A percentile compares a stretch with the other conserved stretches of the same genome.
phyloP scores from a whole-genome alignment of 2,113 vertebrate species.

The Pelusios castaneus region DNA sequence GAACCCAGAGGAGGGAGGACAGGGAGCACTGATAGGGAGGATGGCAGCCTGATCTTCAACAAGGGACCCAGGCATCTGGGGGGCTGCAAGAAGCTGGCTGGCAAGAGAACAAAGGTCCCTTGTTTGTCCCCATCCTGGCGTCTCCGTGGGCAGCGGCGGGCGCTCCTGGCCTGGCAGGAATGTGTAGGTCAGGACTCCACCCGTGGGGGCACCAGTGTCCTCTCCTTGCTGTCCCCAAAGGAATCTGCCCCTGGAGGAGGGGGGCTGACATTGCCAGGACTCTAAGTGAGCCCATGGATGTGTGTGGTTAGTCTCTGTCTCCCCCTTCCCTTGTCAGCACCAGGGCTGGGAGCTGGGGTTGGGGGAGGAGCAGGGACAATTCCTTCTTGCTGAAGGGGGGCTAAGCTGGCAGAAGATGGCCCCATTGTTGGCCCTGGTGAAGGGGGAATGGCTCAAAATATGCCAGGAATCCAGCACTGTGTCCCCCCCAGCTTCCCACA shows the following conservation, averaged over 20 bases:
- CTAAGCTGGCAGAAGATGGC: not conserved
- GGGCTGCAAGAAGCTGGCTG: not conserved
- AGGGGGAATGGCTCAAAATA: not conserved
- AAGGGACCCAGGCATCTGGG: not conserved
- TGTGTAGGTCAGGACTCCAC: not conserved
- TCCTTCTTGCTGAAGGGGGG: not conserved
- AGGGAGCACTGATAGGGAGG: not conserved
- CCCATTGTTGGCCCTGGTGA: not conserved
- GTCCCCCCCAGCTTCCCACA: no score
- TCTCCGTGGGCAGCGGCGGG: not conserved
- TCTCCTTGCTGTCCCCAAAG: not conserved
- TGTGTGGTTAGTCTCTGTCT: not conserved
- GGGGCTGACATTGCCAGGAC: not conserved
- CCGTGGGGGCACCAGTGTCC: not conserved
- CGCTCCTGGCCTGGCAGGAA: not conserved
- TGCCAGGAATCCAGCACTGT: not conserved
- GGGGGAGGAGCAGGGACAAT: not conserved
- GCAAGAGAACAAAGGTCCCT: not conserved
- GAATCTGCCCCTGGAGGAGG: not conserved
- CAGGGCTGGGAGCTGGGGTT: not conserved
- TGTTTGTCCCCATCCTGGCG: not conserved
- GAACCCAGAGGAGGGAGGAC: not conserved
- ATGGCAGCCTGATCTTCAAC: not conserved
- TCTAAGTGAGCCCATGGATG: not conserved
- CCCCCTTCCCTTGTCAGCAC: no score